Conservation (phyloP, 1,140 invertebrate genomes). For the Alviniconcha marisindica region DNA sequence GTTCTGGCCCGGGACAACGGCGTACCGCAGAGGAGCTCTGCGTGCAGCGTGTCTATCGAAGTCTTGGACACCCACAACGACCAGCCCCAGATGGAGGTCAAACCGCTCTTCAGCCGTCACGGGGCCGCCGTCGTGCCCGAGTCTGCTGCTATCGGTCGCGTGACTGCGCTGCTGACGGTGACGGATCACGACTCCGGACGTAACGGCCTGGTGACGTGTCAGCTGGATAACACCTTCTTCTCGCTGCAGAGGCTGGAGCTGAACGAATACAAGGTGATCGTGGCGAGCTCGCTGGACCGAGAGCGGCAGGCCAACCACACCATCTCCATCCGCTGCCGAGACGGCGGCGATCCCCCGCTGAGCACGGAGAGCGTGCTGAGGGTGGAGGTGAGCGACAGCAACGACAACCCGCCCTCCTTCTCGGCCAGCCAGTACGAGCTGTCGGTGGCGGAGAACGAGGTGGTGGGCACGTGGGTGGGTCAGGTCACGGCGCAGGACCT, state of each 20-base stretch:
- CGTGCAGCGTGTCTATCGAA: slow-evolving; percentile 47
- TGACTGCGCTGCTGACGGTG: slow-evolving; percentile 52
- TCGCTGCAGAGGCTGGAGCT: slow-evolving; percentile 36
- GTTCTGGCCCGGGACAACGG: slow-evolving; percentile 65
- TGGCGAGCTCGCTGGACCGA: slow-evolving; percentile 47
- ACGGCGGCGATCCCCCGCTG: slow-evolving; percentile 49
- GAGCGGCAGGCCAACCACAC: slow-evolving; percentile 42
- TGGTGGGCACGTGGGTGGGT: slow-evolving; percentile 39
- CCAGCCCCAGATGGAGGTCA: slow-evolving; percentile 43
- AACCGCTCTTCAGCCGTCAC: slow-evolving; percentile 29
- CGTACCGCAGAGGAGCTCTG: slow-evolving; percentile 48
- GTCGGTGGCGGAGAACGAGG: slow-evolving; percentile 47
- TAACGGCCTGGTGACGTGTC: slow-evolving; percentile 56
- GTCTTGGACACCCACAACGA: slow-evolving; percentile 49
- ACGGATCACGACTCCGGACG: slow-evolving; percentile 52
- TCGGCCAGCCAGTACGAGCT: slow-evolving; percentile 43
- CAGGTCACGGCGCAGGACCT: slow-evolving; percentile 48
- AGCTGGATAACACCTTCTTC: slow-evolving; percentile 42
- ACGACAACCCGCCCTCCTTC: slow-evolving; percentile 58
- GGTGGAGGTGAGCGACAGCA: slow-evolving; percentile 54
- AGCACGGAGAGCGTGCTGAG: slow-evolving; percentile 33
- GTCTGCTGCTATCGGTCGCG: slow-evolving; percentile 51
- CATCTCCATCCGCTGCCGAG: slow-evolving; percentile 52
- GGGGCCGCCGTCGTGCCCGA: slow-evolving; percentile 44
- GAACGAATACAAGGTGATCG: slow-evolving; percentile 54